Percentiles rank a stretch among this genome's conserved stretches.
Evolutionary conservation across 2,888 invertebrate species (phyloP).

Genomic region (Azorinus chamasolen): DNA sequence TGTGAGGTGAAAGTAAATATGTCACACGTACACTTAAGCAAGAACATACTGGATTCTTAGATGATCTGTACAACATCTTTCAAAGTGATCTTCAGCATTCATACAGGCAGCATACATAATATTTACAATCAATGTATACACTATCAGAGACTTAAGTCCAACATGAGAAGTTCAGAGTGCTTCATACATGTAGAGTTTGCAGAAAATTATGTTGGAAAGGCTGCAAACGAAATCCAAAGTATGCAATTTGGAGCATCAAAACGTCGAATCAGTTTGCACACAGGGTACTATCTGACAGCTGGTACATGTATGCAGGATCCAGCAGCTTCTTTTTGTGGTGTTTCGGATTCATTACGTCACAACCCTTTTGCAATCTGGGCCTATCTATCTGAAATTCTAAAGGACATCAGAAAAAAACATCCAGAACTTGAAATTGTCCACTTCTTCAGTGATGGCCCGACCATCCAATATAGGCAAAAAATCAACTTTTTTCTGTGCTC

Average conservation of each 20-base stretch:
- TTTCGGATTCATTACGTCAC: conserved; percentile 82
- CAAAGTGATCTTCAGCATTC: no score
- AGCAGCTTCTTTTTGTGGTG: conserved; percentile 80
- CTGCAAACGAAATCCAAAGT: conserved; percentile 41
- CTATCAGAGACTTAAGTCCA: no score
- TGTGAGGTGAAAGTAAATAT: no score
- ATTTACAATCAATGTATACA: no score
- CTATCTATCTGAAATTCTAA: conserved; percentile 81
- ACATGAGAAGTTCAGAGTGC: no score
- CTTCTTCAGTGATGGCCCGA: conserved; percentile 78
- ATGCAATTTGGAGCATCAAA: conserved; percentile 59
- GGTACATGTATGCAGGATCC: conserved; percentile 31
- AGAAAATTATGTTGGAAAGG: conserved; percentile 57
- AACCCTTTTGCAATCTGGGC: conserved; percentile 85
- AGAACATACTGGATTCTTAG: no score
- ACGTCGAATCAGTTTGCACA: conserved; percentile 52
- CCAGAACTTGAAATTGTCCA: conserved; percentile 44
- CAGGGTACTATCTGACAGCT: conserved; percentile 34
- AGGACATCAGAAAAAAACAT: conserved; percentile 32
- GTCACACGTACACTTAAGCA: no score
- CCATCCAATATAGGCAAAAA: conserved; percentile 84
- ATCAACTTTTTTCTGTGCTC: conserved; percentile 82
- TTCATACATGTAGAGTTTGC: conserved; percentile 36
- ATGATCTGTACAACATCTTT: no score
- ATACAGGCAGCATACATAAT: no score